Evolutionary conservation across 2,888 invertebrate genomes (phyloP), one percentile per base, ranked within the genome.

Genomic region (Eristalinus sepulchralis): DNA sequence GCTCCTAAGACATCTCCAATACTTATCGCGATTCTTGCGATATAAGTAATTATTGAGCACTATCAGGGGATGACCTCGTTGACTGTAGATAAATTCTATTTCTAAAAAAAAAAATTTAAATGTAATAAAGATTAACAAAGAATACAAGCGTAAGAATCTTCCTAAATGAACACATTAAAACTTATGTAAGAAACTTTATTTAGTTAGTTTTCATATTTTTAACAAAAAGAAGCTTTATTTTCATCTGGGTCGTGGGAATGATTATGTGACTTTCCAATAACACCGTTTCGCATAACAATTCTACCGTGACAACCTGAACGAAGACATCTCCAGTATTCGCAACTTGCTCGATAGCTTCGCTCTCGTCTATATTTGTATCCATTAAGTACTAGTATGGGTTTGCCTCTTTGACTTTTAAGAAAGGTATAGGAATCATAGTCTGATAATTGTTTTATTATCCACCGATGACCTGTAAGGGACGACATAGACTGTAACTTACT

Each of bases 1-100:
- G 71, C 90, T 90, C 13, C 90, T 89, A 59, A 90, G 88, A 39
- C 91, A 91, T 62, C 91, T 88, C 91, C 91, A 91, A 79, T 91
- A 91, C 82, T 89, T 90, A 24, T 88, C 89, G 10, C 91, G 90
- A 89, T 91, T 91, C 70, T 89, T 90, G 5, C 91, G 90, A 89
- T 89, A 91, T 24, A 91, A 88, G 88, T 89, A 91, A 75, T 90
- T 89, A 60, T 90, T 84, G 31, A 90, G 84, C 24, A 91, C 89
- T 1, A 91, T 88, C 31, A 91, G 84, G 13, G 91, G 91, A 27
- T 89, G 89, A 13, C 91, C 91, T 5, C 91, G 89, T 85, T 90
- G 90, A 80, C 90, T 91, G 72, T 89, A 90, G 75, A 91, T 90
- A 78, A 89, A 90, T 86, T 90, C 90, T 78, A 91, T 86, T 66